These are phyloP conservation scores for Cassiopea xamachana DNA, from an alignment of 30 jellyfish, hydroid and myxozoan genomes.

Conservation along the genomic window DNA sequence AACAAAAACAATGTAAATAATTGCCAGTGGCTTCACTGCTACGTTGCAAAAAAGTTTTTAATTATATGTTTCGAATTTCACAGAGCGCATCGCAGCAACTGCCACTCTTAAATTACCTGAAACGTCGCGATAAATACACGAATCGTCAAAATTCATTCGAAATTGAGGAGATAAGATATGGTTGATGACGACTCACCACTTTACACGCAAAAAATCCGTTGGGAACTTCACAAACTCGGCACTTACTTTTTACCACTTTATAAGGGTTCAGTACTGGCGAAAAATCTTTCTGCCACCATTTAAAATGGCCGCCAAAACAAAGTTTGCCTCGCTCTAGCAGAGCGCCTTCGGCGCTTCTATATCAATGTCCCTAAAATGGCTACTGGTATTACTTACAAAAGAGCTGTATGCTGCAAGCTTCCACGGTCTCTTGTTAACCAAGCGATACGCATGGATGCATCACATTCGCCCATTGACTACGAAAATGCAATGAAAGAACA, in stretches of 20 bases:
- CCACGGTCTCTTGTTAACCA: conserved; percentile 77
- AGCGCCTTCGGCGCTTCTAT: background rate
- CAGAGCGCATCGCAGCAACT: background rate
- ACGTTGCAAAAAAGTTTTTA: background rate
- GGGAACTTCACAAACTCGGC: background rate
- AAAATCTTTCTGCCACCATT: background rate
- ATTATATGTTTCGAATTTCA: background rate
- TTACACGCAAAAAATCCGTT: background rate
- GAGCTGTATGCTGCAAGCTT: conserved; percentile 83
- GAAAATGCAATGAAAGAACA: conserved; percentile 69
- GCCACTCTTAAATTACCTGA: background rate
- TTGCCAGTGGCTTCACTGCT: background rate
- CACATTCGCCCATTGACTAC: conserved; percentile 51
- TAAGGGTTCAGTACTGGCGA: background rate
- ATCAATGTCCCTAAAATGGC: background rate
- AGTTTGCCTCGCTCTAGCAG: background rate
- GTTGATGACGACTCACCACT: background rate
- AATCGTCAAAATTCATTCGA: background rate
- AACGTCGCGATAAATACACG: background rate
- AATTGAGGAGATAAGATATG: background rate
- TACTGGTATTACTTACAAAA: conserved; percentile 28
- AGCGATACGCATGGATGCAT: conserved; percentile 74
- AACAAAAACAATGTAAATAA: background rate
- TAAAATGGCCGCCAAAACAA: background rate
- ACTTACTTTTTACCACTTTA: background rate